phyloP scores from a whole-genome alignment of 2,113 vertebrate genomes.

The Equus przewalskii region DNA sequence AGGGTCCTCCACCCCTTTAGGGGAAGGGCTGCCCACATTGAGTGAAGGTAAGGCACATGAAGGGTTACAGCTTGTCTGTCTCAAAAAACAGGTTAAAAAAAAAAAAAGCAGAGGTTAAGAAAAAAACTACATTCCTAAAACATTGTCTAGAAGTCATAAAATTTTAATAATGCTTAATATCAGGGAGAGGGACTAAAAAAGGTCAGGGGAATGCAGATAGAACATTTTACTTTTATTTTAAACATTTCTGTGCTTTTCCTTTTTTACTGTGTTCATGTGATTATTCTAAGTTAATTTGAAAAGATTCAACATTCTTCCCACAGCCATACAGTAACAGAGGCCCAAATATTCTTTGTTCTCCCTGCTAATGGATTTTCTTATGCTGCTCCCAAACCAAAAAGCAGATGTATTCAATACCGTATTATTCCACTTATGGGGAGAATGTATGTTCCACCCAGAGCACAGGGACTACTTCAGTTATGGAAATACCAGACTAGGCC shows the following conservation, averaged over 20 bases:
- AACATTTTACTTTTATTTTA: slow-evolving; percentile 39
- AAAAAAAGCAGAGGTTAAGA: not conserved
- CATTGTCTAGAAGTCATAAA: not conserved
- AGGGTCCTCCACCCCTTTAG: slow-evolving; percentile 45
- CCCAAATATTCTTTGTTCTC: not conserved
- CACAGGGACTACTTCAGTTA: not conserved
- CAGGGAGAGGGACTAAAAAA: not conserved
- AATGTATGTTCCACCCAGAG: not conserved
- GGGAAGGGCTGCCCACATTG: slow-evolving; percentile 90
- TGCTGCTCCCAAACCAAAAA: slow-evolving; percentile 32
- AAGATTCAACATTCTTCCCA: slow-evolving; percentile 51
- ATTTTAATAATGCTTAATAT: not conserved
- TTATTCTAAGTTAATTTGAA: slow-evolving; percentile 23
- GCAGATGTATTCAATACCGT: not conserved
- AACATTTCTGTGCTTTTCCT: not conserved
- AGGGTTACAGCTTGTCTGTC: slow-evolving; percentile 96
- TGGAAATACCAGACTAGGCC: not conserved
- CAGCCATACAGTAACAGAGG: not conserved
- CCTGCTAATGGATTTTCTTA: not conserved
- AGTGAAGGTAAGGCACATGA: slow-evolving; percentile 93
- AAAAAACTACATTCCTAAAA: slow-evolving; percentile 22
- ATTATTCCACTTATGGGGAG: not conserved
- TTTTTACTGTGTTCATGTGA: not conserved
- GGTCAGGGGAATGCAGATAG: not conserved
- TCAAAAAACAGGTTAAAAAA: slow-evolving; percentile 48